phyloP scores from a whole-genome alignment of 1,140 invertebrate species.

The Himalopsyche phryganea region DNA sequence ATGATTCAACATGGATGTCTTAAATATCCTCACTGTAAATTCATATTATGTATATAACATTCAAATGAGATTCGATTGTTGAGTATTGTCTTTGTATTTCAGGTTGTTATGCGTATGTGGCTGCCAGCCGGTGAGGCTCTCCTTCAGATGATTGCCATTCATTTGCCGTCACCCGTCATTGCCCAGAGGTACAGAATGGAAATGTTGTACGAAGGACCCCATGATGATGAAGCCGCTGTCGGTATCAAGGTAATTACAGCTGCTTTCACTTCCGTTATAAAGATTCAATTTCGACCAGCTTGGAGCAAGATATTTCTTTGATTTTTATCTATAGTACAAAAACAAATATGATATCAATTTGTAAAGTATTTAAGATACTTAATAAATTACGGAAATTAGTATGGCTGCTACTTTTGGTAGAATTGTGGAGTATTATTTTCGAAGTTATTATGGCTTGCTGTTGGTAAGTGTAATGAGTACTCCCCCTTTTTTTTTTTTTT shows the following conservation, averaged over 20 bases:
- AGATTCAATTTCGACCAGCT: too few species aligned
- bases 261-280: too few species aligned
- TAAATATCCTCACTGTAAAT: background rate
- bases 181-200: conserved; percentile 99
- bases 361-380: too few species aligned
- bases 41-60: background rate
- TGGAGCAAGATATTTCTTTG: too few species aligned
- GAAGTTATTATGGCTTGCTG: too few species aligned
- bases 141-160: conserved; percentile 99
- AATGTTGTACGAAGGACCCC: conserved; percentile 97
- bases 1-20: background rate
- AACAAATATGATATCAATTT: too few species aligned
- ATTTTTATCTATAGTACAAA: too few species aligned
- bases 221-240: conserved; percentile 93
- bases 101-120: conserved; percentile 98
- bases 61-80: background rate
- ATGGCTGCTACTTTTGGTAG: too few species aligned
- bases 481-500: too few species aligned
- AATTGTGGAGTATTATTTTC: too few species aligned
- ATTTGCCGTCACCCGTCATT: conserved; percentile 96
- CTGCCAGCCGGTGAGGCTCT: conserved; percentile 98
- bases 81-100: conserved; percentile 25
- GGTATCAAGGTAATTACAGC: conserved; percentile 71
- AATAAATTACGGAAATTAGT: too few species aligned
- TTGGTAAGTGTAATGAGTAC: too few species aligned